phyloP scores from a whole-genome alignment of 1,140 invertebrate species.

The Paralvinella palmiformis region DNA sequence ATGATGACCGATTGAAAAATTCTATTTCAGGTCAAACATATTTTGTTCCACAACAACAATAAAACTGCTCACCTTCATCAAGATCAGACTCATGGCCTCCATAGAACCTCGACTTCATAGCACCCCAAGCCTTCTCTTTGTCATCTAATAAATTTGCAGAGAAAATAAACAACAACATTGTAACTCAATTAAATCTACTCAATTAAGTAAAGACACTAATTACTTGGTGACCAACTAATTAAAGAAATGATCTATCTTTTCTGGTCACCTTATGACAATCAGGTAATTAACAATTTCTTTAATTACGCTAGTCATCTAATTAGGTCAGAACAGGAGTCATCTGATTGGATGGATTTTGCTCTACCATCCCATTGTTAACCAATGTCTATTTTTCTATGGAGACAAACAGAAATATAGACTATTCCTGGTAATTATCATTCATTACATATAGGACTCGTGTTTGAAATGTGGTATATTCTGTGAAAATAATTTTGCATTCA shows the following conservation, averaged over 20 bases:
- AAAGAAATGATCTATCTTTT: not conserved
- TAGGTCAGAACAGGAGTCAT: too few relatives aligned
- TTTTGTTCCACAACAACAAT: not conserved
- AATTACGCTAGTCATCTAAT: not conserved
- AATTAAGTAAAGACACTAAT: not conserved
- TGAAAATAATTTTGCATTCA: not conserved
- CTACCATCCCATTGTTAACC: too few relatives aligned
- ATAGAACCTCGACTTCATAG: not conserved
- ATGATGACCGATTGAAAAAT: not conserved
- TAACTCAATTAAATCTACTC: not conserved
- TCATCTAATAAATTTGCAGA: not conserved
- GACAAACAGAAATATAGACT: not conserved
- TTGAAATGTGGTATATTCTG: not conserved
- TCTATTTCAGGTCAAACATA: not conserved
- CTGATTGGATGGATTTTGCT: too few relatives aligned
- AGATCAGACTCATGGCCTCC: not conserved
- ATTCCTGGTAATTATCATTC: not conserved
- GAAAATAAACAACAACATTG: not conserved
- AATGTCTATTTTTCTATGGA: too few relatives aligned
- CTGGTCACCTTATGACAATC: not conserved
- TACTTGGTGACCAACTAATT: not conserved
- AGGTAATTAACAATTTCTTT: not conserved
- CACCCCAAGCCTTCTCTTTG: constrained; percentile 7
- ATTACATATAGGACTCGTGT: not conserved
- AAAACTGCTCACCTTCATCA: too few relatives aligned